These are phyloP conservation scores for Bellardia pandia DNA, from an alignment of 2,888 invertebrate species.

Conservation along the genomic window DNA sequence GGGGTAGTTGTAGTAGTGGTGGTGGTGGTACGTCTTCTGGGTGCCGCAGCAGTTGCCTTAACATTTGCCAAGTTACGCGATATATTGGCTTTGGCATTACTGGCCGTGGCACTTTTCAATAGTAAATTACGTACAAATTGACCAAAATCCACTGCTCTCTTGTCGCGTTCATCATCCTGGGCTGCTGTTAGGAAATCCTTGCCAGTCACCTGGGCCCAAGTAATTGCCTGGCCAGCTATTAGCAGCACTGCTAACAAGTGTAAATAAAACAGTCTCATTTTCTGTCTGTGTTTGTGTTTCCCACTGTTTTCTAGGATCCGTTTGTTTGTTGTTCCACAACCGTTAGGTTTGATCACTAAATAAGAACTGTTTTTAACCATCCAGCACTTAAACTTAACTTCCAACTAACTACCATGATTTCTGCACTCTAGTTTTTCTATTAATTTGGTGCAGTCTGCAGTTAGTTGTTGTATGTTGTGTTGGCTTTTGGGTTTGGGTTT, in stretches of 20 bases:
- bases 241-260: conserved; percentile 54
- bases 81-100: conserved; percentile 76
- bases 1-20: conserved; percentile 50
- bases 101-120: conserved; percentile 79
- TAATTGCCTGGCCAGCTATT: conserved; percentile 44
- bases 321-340: conserved; percentile 49
- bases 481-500: not conserved
- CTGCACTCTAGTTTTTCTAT: conserved; percentile 22
- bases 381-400: conserved; percentile 24
- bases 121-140: conserved; percentile 78
- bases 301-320: conserved; percentile 1
- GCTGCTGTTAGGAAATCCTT: not conserved
- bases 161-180: conserved; percentile 70
- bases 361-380: conserved; percentile 70
- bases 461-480: too few relatives aligned
- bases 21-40: conserved; percentile 36
- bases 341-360: conserved; percentile 67
- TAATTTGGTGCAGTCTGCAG: not conserved
- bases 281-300: not conserved
- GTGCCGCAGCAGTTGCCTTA: conserved; percentile 51
- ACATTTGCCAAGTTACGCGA: conserved; percentile 49
- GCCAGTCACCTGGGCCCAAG: conserved; percentile 13
- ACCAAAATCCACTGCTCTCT: conserved; percentile 78
- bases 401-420: conserved; percentile 35
- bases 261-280: conserved; percentile 53